These are phyloP conservation scores for Oceanodroma leucorhoa DNA, from an alignment of 2,797 vertebrate genomes.

Conservation along the genomic window DNA sequence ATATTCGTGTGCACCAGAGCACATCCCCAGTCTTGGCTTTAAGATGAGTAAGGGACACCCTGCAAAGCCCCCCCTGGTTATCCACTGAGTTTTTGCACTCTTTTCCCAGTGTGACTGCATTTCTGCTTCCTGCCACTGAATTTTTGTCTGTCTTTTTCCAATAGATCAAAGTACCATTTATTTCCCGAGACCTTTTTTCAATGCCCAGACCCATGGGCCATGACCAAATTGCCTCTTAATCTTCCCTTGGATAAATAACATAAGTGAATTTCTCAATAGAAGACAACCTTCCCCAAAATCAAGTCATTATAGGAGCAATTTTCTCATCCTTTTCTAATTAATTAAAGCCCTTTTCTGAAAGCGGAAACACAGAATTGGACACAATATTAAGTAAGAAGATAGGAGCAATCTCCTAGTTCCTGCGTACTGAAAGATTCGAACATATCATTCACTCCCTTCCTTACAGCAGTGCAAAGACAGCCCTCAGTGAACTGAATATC, in stretches of 20 bases:
- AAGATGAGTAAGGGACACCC: background rate
- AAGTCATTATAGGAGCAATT: background rate
- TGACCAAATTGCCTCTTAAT: conserved; percentile 36
- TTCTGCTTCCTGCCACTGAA: background rate
- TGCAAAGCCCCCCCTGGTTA: background rate
- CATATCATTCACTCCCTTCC: background rate
- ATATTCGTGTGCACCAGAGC: background rate
- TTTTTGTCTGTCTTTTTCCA: background rate
- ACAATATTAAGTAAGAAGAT: background rate
- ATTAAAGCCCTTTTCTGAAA: conserved; percentile 16
- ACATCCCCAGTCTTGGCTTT: background rate
- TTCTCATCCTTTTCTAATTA: conserved; percentile 32
- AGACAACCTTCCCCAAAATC: background rate
- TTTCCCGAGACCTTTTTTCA: background rate
- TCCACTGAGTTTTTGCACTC: background rate
- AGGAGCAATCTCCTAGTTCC: background rate
- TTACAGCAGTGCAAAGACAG: background rate
- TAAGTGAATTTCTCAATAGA: background rate
- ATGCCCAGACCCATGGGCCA: background rate
- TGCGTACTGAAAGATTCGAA: background rate
- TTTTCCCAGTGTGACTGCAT: background rate
- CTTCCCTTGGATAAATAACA: conserved; percentile 24
- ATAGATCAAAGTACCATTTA: conserved; percentile 10
- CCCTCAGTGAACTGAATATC: background rate
- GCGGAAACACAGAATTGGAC: background rate